phyloP scores from a whole-genome alignment of 2,797 vertebrate genomes.

The Acanthiza pusilla region DNA sequence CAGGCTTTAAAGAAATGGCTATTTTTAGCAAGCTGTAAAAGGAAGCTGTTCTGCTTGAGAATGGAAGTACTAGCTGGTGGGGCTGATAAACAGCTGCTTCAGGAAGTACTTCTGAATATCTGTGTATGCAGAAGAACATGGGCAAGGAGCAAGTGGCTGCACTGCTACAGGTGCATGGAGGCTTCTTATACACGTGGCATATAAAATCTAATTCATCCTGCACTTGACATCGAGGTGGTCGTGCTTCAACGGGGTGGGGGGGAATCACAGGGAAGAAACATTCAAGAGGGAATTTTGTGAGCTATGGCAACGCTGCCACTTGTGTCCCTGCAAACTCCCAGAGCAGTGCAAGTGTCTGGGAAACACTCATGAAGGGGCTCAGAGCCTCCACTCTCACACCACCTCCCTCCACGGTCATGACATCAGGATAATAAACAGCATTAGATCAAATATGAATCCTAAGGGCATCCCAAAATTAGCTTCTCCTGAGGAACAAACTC shows the following conservation, averaged over 20 bases:
- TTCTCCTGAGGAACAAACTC: neutral
- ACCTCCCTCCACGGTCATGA: neutral
- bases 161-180: fast-evolving
- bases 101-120: neutral
- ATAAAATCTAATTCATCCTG: neutral
- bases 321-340: neutral
- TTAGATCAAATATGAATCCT: neutral
- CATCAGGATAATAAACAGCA: neutral
- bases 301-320: fast-evolving
- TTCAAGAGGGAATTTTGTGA: neutral
- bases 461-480: neutral
- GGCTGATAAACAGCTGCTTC: neutral
- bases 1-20: neutral
- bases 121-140: fast-evolving
- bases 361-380: neutral
- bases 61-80: fast-evolving
- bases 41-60: neutral
- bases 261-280: neutral
- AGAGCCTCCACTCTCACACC: neutral
- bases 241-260: fast-evolving
- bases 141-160: neutral
- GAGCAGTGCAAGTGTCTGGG: fast-evolving
- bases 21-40: slow-evolving; percentile 37
- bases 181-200: neutral
- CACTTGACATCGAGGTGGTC: neutral